Base-by-base conservation (phyloP, 2,888 invertebrate species). In the Xylophagus ater region DNA sequence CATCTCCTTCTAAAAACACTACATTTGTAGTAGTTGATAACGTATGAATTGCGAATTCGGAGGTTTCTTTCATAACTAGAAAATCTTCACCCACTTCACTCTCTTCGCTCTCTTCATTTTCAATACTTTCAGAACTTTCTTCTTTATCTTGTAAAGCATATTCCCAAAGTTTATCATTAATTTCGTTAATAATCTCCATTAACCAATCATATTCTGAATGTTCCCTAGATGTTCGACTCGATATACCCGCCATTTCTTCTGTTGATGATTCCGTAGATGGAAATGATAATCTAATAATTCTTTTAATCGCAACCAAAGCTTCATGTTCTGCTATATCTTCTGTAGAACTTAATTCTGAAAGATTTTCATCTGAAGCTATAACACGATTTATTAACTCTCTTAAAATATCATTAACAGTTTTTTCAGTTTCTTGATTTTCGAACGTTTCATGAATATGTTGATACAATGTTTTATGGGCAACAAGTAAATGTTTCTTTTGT, bases 391-490 rank as follows among this genome's bases (percentile, higher is more conserved):
- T 9, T 9, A 21, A 21, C 9, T 34, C 4, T 21, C 10, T 32
- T 19, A 6, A n/a, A 20, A 32, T 4, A 17, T n/a, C 2, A 21
- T 21, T 21, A n/a, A n/a, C 20, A 20, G 31, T 12, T n/a, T 32
- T 12, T 13, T 5, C 10, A 19, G 2, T 15, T 7, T 33, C 13
- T 4, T 15, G 5, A 10, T 9, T 12, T 28, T 8, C 30, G 34
- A 34, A 38, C 21, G 52, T 33, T 23, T 52, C 41, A n/a, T 49
- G 37, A 21, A 55, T 51, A 37, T 55, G 43, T 8, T 57, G 46
- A 35, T 56, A 67, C 45, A 71, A 58, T 23, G 51, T 46, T 12
- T 59, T 53, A 41, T 68, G 70, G 3, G 69, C 64, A 17, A 55
- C 54, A 40, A 51, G 54, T 30, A 70, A 49, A 47, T 66, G 60